These are phyloP conservation scores for Eulemur albifrons DNA, from an alignment of 2,797 vertebrate species.

Conservation along the genomic window DNA sequence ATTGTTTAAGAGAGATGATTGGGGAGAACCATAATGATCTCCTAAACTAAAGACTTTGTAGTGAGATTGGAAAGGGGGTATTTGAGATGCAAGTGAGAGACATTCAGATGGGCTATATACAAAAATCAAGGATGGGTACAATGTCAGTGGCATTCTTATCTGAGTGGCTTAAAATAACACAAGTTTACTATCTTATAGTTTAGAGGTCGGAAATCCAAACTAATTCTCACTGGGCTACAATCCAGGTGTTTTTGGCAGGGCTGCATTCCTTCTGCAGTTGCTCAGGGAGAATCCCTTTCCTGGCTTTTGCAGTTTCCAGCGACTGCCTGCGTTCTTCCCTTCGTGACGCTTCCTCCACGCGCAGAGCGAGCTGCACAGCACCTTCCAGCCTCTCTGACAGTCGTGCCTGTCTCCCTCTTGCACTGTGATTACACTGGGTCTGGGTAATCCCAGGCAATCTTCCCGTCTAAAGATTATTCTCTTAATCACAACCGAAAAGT, in stretches of 20 bases:
- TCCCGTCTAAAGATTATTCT: neutral
- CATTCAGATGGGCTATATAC: neutral
- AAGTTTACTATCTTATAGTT: neutral
- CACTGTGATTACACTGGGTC: neutral
- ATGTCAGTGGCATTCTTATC: neutral
- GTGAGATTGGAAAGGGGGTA: neutral
- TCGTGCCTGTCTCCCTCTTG: neutral
- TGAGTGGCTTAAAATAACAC: neutral
- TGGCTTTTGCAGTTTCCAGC: neutral
- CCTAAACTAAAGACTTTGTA: neutral
- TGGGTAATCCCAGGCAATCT: neutral
- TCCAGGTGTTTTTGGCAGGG: neutral
- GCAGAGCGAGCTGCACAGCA: accelerated
- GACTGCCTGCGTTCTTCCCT: neutral
- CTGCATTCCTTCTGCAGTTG: too few species aligned
- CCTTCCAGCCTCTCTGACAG: neutral
- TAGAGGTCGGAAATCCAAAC: neutral
- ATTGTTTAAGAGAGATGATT: neutral
- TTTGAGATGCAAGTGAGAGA: neutral
- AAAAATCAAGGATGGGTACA: accelerated
- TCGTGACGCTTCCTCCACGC: neutral
- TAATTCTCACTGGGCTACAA: neutral
- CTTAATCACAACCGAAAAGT: neutral
- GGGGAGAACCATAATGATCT: neutral
- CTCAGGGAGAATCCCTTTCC: neutral